Conservation (phyloP, 2,888 invertebrate genomes). For the Noctua fimbriata region DNA sequence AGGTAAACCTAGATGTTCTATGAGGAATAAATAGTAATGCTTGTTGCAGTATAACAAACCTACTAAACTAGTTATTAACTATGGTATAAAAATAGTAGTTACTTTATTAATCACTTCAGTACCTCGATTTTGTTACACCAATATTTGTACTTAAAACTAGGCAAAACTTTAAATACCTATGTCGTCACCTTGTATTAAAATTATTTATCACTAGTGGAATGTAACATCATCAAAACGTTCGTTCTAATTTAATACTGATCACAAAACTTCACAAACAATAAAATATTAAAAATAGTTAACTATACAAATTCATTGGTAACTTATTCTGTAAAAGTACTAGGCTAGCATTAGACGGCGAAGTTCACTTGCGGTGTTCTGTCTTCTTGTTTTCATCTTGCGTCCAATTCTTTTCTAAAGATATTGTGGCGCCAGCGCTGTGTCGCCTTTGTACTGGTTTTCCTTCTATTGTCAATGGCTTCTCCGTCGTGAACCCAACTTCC, state of each 20-base stretch:
- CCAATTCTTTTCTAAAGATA: slow-evolving; percentile 85
- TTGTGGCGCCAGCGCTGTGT: slow-evolving; percentile 84
- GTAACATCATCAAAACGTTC: slow-evolving; percentile 64
- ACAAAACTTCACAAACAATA: slow-evolving; percentile 73
- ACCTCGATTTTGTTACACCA: slow-evolving; percentile 52
- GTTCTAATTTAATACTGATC: slow-evolving; percentile 81
- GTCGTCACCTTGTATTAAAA: slow-evolving; percentile 76
- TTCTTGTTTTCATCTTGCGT: slow-evolving; percentile 73
- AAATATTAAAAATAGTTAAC: slow-evolving; percentile 68
- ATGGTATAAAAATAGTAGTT: slow-evolving; percentile 62
- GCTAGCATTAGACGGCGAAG: slow-evolving; percentile 62
- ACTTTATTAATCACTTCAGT: slow-evolving; percentile 57
- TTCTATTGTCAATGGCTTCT: slow-evolving; percentile 74
- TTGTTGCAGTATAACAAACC: slow-evolving; percentile 52
- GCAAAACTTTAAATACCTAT: slow-evolving; percentile 69
- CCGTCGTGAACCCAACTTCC: slow-evolving; percentile 78
- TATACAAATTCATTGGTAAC: slow-evolving; percentile 71
- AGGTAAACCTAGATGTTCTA: slow-evolving; percentile 54
- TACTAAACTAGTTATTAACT: slow-evolving; percentile 49
- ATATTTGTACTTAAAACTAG: slow-evolving; percentile 71
- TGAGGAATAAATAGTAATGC: slow-evolving; percentile 63
- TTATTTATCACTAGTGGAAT: slow-evolving; percentile 72
- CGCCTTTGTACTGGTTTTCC: slow-evolving; percentile 82
- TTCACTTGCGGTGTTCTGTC: slow-evolving; percentile 67
- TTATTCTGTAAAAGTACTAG: slow-evolving; percentile 68